phyloP scores from a whole-genome alignment of 2,797 vertebrate genomes.

The Cynopterus sphinx region DNA sequence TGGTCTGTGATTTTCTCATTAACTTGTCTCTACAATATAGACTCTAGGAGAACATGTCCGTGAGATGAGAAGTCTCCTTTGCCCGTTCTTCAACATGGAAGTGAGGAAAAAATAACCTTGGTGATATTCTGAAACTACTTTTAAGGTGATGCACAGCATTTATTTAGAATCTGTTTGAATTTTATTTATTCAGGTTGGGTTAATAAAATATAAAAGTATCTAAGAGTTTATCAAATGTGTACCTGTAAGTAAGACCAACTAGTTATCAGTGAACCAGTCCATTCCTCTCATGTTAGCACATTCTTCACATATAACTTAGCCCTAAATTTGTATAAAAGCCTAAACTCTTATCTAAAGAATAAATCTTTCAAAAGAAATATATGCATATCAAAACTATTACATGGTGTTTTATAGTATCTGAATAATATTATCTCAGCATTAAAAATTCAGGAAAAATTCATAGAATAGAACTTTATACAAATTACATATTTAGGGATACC shows the following conservation, averaged over 20 bases:
- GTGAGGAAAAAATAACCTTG: neutral
- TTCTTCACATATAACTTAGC: neutral
- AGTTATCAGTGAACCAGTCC: neutral
- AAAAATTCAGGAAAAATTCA: neutral
- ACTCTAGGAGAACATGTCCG: neutral
- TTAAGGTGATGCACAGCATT: neutral
- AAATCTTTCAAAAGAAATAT: neutral
- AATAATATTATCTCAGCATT: neutral
- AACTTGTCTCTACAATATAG: neutral
- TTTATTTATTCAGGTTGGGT: neutral
- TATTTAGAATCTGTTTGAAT: neutral
- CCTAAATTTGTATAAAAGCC: neutral
- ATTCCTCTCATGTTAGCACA: neutral
- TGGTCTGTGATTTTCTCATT: conserved; percentile 25
- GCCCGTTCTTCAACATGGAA: neutral
- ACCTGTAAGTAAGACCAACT: neutral
- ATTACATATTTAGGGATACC: neutral
- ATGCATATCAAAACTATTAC: neutral
- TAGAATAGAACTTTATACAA: neutral
- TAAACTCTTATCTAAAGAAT: conserved; percentile 30
- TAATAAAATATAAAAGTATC: neutral
- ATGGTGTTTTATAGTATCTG: neutral
- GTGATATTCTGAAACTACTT: neutral
- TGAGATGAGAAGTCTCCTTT: neutral
- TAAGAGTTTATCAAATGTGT: neutral